Percentiles rank a stretch among this genome's conserved stretches.
These are phyloP conservation scores for Drosophila kanapiae DNA, from an alignment of 1,140 invertebrate genomes.

Conservation along the genomic window DNA sequence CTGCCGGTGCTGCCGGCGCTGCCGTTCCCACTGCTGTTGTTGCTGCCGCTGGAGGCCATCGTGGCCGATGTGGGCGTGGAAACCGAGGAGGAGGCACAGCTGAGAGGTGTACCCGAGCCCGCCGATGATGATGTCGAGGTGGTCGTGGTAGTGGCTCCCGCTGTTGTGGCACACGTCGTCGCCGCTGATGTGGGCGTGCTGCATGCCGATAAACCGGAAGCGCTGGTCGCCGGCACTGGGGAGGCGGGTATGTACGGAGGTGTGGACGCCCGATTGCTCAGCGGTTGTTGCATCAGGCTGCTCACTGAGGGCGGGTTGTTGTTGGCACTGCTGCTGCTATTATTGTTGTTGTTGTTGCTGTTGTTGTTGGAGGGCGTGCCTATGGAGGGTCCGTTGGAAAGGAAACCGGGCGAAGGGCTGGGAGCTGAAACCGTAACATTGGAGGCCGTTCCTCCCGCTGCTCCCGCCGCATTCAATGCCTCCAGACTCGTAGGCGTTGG, in stretches of 20 bases:
- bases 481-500: constrained; percentile 82
- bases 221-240: constrained; percentile 67
- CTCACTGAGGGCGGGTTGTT: constrained; percentile 86
- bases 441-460: constrained; percentile 29
- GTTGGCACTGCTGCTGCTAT: constrained; percentile 40
- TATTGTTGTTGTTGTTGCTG: constrained; percentile 16
- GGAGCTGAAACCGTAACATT: constrained; percentile 85
- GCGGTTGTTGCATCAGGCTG: constrained; percentile 83
- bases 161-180: constrained; percentile 33
- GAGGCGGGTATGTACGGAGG: constrained; percentile 74
- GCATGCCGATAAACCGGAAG: constrained; percentile 53
- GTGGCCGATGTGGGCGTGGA: constrained; percentile 71
- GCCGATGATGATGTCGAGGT: constrained; percentile 38
- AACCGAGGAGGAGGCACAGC: constrained; percentile 61
- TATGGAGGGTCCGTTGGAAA: constrained; percentile 84
- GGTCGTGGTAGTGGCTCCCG: constrained; percentile 17
- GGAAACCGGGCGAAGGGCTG: constrained; percentile 86
- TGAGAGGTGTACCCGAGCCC: constrained; percentile 54
- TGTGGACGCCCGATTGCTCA: constrained; percentile 70
- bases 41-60: constrained; percentile 43
- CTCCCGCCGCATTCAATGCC: constrained; percentile 51
- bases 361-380: constrained; percentile 81
- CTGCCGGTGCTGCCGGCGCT: neutral
- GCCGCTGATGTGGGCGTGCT: constrained; percentile 63
- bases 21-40: neutral